phyloP scores from a whole-genome alignment of 2,797 vertebrate genomes.

The Gadopsis bispinosus region DNA sequence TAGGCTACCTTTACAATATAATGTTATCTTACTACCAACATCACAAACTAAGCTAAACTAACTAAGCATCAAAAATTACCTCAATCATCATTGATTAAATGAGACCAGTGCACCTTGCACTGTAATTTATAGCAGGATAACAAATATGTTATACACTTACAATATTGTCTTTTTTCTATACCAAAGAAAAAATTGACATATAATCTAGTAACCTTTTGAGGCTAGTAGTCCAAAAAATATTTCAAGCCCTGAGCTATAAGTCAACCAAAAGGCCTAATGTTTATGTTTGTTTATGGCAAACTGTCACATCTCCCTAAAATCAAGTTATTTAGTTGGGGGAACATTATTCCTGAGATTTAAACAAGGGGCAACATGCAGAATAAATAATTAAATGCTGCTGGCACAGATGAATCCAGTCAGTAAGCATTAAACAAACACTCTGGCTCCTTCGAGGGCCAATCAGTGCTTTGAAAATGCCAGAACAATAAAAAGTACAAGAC shows the following conservation, averaged over 20 bases:
- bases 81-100: background rate
- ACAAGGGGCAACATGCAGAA: background rate
- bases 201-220: background rate
- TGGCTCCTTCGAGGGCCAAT: background rate
- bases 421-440: background rate
- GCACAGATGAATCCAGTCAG: background rate
- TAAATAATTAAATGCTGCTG: background rate
- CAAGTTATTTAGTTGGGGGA: background rate
- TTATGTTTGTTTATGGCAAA: background rate
- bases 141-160: background rate
- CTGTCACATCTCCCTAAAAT: background rate
- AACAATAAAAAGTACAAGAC: background rate
- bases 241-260: background rate
- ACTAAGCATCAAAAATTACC: background rate
- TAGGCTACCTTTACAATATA: background rate
- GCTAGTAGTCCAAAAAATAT: background rate
- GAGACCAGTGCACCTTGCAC: background rate
- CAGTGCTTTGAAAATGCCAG: background rate
- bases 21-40: background rate
- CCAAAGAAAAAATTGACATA: background rate
- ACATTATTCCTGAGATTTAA: conserved; percentile 3
- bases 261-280: background rate
- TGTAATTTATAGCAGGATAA: background rate
- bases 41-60: background rate
- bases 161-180: background rate